Evolutionary conservation across 2,113 vertebrate species (phyloP).

Genomic region (Lophius piscatorius): DNA sequence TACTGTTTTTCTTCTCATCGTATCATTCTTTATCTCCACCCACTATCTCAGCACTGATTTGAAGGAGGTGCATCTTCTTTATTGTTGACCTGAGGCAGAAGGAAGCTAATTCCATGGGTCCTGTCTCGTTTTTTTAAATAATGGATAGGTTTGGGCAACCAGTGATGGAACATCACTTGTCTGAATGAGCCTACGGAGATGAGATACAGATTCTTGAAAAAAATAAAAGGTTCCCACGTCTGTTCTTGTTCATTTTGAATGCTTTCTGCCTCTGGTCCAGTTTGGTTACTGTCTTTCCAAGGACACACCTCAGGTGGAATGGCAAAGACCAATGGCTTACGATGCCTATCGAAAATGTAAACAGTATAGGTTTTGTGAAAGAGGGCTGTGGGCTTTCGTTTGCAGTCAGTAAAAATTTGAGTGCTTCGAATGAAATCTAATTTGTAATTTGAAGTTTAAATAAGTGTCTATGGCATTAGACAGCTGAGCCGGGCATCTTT

Average conservation of each 20-base stretch:
- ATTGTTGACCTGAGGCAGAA: slow-evolving; percentile 19
- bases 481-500: no score
- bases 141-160: background rate
- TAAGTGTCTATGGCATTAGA: no score
- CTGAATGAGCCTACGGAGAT: slow-evolving; percentile 12
- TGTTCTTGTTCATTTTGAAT: background rate
- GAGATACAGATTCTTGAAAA: background rate
- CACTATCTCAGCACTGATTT: background rate
- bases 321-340: no score
- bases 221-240: background rate
- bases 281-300: background rate
- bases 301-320: no score
- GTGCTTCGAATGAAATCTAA: no score
- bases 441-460: no score
- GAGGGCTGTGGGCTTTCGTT: no score
- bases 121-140: background rate
- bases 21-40: slow-evolving; percentile 1
- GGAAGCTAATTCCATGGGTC: background rate
- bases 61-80: background rate
- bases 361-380: no score
- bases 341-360: no score
- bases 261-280: background rate
- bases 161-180: slow-evolving; percentile 5
- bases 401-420: no score
- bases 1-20: background rate